Conservation (phyloP, 2,113 vertebrate genomes). For the Hyperopisus bebe region DNA sequence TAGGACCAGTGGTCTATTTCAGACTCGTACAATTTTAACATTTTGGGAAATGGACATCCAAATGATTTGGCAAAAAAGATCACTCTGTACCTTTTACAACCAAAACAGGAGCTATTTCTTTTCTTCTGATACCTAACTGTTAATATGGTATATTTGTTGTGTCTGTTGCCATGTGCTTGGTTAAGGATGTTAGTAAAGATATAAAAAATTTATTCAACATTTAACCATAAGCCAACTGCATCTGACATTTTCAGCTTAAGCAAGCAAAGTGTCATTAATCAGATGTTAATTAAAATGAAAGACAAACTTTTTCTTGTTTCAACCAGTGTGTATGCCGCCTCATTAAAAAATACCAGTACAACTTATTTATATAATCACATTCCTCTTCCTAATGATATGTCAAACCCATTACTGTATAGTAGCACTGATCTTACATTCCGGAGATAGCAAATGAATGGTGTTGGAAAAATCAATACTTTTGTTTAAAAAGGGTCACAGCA, state of each 20-base stretch:
- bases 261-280: background rate
- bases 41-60: background rate
- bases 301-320: background rate
- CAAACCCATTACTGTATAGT: background rate
- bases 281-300: background rate
- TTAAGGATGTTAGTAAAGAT: background rate
- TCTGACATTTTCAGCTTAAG: background rate
- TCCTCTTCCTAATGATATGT: background rate
- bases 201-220: background rate
- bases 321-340: background rate
- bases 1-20: background rate
- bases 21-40: background rate
- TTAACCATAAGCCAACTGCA: background rate
- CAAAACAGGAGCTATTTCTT: background rate
- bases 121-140: background rate
- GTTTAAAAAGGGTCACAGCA: background rate
- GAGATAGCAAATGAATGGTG: background rate
- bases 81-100: background rate
- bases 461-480: background rate
- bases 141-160: background rate
- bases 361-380: background rate
- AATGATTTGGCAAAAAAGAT: background rate
- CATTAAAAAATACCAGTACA: background rate
- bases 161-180: background rate
- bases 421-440: background rate